phyloP scores from a whole-genome alignment of 1,140 invertebrate species.

The Drosophila carrolli region DNA sequence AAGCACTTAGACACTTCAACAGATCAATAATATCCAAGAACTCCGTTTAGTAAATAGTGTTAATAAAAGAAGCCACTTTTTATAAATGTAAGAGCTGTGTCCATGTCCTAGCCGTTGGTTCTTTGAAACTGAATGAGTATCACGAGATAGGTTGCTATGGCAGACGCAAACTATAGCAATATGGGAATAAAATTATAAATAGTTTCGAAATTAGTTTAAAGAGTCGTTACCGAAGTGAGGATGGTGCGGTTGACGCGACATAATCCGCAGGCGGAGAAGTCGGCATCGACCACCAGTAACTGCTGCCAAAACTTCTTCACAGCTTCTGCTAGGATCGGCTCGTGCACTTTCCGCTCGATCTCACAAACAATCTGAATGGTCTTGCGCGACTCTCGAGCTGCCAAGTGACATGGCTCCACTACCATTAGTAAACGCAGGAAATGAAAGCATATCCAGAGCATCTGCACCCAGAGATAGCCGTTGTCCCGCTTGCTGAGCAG shows the following conservation, averaged over 20 bases:
- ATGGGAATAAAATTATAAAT: neutral
- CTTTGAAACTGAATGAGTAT: constrained; percentile 90
- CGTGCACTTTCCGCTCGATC: constrained; percentile 71
- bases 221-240: constrained; percentile 87
- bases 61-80: constrained; percentile 64
- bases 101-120: constrained; percentile 82
- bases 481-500: constrained; percentile 84
- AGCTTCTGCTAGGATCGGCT: constrained; percentile 74
- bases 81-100: constrained; percentile 34
- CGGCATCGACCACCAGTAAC: constrained; percentile 86
- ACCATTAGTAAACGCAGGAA: constrained; percentile 87
- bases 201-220: neutral
- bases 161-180: constrained; percentile 87
- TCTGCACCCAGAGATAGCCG: constrained; percentile 86
- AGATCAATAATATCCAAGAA: constrained; percentile 33
- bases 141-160: constrained; percentile 89
- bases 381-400: constrained; percentile 81
- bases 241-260: constrained; percentile 88
- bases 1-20: constrained; percentile 50
- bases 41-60: constrained; percentile 67
- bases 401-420: constrained; percentile 88
- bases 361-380: constrained; percentile 79
- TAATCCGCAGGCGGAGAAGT: constrained; percentile 88
- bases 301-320: constrained; percentile 89
- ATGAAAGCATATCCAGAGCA: constrained; percentile 88